A percentile compares a stretch with the other conserved stretches of the same genome.
Conservation (phyloP, 2,113 vertebrate species). For the Rhabdomys dilectus region DNA sequence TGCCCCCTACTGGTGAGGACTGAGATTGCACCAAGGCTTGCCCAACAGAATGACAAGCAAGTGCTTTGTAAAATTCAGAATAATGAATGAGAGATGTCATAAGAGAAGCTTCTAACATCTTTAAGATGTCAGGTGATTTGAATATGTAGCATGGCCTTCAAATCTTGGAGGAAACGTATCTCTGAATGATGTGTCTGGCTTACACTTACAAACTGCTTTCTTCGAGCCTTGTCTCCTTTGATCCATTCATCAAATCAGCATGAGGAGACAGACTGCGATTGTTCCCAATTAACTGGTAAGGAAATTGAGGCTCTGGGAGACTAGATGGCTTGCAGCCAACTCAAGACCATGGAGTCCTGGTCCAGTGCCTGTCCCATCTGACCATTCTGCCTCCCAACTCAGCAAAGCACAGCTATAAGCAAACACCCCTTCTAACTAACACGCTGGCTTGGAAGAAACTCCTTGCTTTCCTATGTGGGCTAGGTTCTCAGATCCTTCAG, state of each 20-base stretch:
- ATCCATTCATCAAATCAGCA: not conserved
- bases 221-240: not conserved
- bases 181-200: fast-evolving
- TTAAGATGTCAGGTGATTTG: not conserved
- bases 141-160: not conserved
- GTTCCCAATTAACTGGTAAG: not conserved
- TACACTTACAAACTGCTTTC: not conserved
- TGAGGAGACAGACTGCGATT: fast-evolving
- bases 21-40: not conserved
- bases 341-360: not conserved
- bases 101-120: not conserved
- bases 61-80: not conserved
- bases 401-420: not conserved
- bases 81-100: not conserved
- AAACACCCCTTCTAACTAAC: not conserved
- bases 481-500: not conserved
- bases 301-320: not conserved
- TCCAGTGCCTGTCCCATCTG: fast-evolving
- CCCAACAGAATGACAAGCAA: not conserved
- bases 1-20: fast-evolving
- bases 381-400: fast-evolving
- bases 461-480: not conserved
- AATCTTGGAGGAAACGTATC: not conserved
- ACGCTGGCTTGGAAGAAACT: not conserved
- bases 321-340: fast-evolving